A percentile compares a stretch with the other conserved stretches of the same genome.
Evolutionary conservation across 2,113 vertebrate genomes (phyloP).

Genomic region (Pycnonotus jocosus): DNA sequence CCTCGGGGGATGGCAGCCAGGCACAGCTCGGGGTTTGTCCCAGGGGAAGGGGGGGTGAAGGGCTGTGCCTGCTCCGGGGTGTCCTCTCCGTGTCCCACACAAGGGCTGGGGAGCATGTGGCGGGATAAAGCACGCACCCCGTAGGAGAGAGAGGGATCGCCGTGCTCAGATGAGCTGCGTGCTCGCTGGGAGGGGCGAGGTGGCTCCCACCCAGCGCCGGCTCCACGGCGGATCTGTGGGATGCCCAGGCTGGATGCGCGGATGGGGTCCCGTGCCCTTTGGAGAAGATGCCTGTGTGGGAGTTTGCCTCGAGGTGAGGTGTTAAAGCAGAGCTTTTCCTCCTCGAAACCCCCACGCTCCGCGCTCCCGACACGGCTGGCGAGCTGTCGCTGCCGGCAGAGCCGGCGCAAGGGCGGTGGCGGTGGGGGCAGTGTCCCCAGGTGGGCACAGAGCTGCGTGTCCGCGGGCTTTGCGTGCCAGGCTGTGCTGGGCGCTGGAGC

Average conservation of each 20-base stretch:
- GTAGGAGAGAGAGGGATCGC: background rate
- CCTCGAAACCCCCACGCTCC: background rate
- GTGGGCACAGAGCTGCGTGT: background rate
- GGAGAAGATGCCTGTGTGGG: background rate
- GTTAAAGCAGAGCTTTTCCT: background rate
- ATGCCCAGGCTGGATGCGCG: background rate
- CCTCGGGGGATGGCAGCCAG: background rate
- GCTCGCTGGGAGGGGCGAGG: background rate
- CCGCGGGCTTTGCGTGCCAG: background rate
- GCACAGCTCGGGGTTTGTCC: background rate
- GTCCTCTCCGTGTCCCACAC: background rate
- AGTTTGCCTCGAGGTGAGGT: background rate
- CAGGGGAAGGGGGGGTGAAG: background rate
- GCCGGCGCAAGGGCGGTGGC: rapidly evolving
- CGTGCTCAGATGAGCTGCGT: background rate
- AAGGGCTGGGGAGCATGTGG: background rate
- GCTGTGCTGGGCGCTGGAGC: background rate
- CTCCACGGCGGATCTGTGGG: background rate
- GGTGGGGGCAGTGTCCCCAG: background rate
- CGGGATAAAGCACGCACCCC: rapidly evolving
- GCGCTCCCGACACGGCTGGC: rapidly evolving
- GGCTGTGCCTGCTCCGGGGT: background rate
- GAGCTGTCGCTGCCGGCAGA: background rate
- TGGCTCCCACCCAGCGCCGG: background rate
- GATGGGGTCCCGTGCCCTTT: background rate